Evolutionary conservation across 2,113 vertebrate genomes (phyloP).

Genomic region (Struthidea cinerea): DNA sequence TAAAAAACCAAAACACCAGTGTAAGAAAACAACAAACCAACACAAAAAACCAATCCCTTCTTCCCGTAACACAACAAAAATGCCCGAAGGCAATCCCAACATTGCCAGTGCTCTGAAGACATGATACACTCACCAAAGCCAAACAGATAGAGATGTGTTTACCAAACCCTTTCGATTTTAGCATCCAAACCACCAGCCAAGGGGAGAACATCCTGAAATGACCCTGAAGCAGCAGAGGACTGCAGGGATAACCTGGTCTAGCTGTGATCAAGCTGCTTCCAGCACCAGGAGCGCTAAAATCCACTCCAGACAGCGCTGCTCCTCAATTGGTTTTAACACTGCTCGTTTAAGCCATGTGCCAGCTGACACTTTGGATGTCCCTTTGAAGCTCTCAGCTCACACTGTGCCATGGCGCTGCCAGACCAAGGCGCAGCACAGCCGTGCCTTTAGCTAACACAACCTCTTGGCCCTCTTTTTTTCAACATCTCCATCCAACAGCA

Average conservation of each 20-base stretch:
- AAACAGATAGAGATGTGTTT: not conserved
- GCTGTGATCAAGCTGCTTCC: not conserved
- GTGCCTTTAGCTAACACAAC: no score
- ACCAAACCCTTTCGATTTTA: not conserved
- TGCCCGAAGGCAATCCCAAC: not conserved
- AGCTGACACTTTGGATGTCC: not conserved
- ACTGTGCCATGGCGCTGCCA: accelerated
- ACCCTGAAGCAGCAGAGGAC: not conserved
- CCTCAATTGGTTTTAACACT: not conserved
- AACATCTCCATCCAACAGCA: not conserved
- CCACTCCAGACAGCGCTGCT: not conserved
- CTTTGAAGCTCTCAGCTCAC: not conserved
- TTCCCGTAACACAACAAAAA: not conserved
- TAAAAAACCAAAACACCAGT: not conserved
- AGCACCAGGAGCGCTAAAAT: not conserved
- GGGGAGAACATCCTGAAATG: not conserved
- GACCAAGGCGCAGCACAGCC: not conserved
- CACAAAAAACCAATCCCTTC: not conserved
- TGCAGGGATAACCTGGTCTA: not conserved
- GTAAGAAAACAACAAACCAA: not conserved
- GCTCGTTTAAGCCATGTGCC: not conserved
- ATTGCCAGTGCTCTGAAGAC: not conserved
- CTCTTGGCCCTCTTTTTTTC: not conserved
- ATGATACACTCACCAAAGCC: not conserved
- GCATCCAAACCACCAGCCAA: not conserved